Evolutionary conservation across 92 coral and sea anemone species (phyloP).

Genomic region (Zoanthus sociatus): DNA sequence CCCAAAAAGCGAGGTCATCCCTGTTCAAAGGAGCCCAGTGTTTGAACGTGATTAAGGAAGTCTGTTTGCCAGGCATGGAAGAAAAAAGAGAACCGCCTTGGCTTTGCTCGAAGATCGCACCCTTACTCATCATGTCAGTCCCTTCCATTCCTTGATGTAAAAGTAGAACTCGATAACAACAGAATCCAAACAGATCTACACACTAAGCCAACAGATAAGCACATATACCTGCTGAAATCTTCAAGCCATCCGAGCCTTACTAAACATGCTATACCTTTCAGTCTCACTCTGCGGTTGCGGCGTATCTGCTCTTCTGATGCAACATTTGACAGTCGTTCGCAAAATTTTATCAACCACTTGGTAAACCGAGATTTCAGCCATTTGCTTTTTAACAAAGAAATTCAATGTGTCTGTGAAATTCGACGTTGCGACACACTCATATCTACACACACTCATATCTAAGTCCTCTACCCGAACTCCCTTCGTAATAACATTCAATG

Average conservation of each 20-base stretch:
- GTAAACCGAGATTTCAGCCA: no score
- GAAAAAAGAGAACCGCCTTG: no score
- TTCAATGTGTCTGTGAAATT: neutral
- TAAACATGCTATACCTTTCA: conserved; percentile 39
- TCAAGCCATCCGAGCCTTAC: conserved; percentile 49
- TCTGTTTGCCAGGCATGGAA: no score
- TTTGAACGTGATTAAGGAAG: no score
- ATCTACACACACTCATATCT: neutral
- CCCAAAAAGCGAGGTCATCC: no score
- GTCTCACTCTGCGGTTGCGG: conserved; percentile 44
- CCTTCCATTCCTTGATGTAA: conserved; percentile 43
- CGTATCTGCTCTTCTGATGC: conserved; percentile 48
- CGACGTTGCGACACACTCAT: neutral
- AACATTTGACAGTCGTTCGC: no score
- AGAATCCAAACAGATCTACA: conserved; percentile 37
- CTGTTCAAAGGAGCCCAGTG: no score
- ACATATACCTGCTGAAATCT: conserved; percentile 34
- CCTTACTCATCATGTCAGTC: neutral
- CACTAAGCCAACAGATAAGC: conserved; percentile 40
- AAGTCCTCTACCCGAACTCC: neutral
- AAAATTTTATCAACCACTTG: no score
- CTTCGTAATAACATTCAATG: neutral
- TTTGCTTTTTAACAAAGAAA: neutral
- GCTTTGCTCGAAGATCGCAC: no score
- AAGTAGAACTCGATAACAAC: conserved; percentile 2